These are phyloP conservation scores for Antheraea mylitta DNA, from an alignment of 1,140 invertebrate species.

Conservation along the genomic window DNA sequence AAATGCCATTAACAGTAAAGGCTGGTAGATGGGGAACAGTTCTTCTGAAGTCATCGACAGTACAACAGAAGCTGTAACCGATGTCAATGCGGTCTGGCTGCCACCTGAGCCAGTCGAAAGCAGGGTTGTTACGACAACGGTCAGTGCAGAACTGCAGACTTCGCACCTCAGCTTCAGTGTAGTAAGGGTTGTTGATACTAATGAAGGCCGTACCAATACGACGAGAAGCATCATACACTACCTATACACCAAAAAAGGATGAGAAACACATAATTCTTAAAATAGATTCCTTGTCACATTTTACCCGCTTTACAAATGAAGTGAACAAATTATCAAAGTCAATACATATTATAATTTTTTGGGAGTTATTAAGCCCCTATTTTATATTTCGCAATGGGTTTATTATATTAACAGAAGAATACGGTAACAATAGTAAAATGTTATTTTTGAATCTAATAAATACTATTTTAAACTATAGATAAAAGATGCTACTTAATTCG, in stretches of 20 bases:
- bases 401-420: no score
- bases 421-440: no score
- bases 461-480: no score
- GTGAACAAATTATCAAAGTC: no score
- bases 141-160: conserved; percentile 80
- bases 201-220: conserved; percentile 80
- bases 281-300: no score
- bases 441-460: no score
- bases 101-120: conserved; percentile 79
- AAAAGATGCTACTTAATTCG: no score
- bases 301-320: no score
- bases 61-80: conserved; percentile 84
- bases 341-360: no score
- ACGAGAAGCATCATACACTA: conserved; percentile 78
- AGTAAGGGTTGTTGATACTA: conserved; percentile 83
- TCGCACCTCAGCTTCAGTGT: conserved; percentile 48
- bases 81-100: conserved; percentile 70
- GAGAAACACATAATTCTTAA: no score
- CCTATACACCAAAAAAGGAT: conserved; percentile 45
- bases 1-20: conserved; percentile 62
- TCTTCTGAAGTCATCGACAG: conserved; percentile 80
- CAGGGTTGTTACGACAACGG: conserved; percentile 74
- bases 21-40: conserved; percentile 75
- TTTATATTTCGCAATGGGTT: no score
- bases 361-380: no score